Percentiles rank a stretch among this genome's conserved stretches.
These are phyloP conservation scores for Erebia ligea DNA, from an alignment of 2,888 invertebrate genomes.

Conservation along the genomic window DNA sequence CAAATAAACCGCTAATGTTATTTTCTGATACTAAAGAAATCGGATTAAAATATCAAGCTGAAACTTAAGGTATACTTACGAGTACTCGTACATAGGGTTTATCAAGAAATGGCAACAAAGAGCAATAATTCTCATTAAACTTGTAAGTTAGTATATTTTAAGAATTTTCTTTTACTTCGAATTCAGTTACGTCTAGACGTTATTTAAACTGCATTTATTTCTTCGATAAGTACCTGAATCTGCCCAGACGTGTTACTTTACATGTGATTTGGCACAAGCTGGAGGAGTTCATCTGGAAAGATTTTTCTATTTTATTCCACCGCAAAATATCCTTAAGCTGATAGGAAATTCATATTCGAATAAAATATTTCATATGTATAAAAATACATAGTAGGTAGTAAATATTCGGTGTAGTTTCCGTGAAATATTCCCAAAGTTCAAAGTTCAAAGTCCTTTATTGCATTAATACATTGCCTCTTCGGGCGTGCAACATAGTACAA, in stretches of 20 bases:
- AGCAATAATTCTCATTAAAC: slow-evolving; percentile 3
- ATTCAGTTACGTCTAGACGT: slow-evolving; percentile 32
- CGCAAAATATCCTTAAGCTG: slow-evolving; percentile 18
- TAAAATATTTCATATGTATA: too few relatives aligned
- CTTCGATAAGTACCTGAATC: slow-evolving; percentile 30
- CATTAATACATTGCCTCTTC: too few relatives aligned
- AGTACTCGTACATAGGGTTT: neutral
- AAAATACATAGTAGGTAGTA: too few relatives aligned
- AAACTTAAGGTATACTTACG: too few relatives aligned
- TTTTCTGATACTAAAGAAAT: too few relatives aligned
- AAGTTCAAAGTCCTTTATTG: too few relatives aligned
- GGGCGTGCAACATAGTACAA: too few relatives aligned
- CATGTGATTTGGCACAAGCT: slow-evolving; percentile 49
- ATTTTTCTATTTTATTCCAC: slow-evolving; percentile 48
- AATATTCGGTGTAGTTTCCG: too few relatives aligned
- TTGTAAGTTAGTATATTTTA: neutral
- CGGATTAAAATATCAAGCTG: neutral
- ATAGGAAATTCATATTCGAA: neutral
- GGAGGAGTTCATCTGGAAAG: slow-evolving; percentile 43
- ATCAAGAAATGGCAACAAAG: slow-evolving; percentile 1
- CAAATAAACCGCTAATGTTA: too few relatives aligned
- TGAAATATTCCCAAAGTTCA: too few relatives aligned
- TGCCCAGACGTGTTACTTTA: slow-evolving; percentile 43
- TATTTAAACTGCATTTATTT: slow-evolving; percentile 30
- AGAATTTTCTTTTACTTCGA: slow-evolving; percentile 10